Evolutionary conservation across 2,113 vertebrate species (phyloP), one percentile per base, ranked within the genome.

Genomic region (Neolamprologus hecqui): DNA sequence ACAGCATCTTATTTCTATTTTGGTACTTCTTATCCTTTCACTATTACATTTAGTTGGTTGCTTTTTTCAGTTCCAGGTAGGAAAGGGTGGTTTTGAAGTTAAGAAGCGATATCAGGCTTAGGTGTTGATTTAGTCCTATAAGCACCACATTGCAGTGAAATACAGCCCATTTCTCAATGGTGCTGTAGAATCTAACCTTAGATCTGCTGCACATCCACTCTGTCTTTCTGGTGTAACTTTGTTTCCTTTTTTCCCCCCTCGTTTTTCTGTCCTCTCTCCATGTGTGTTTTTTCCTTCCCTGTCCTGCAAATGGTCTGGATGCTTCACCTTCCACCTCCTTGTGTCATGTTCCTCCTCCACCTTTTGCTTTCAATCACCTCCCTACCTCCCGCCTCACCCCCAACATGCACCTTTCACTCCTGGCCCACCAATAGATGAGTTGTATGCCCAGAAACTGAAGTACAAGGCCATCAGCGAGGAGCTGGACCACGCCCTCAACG

Each of bases 381-480:
- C 84, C 81, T 75, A 65, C 83, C 84, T 55, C n/a, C 33, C 5
- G 3, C 60, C 60, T 6, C 31, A 65, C 60, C 35, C 28, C 40
- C 45, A 47, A 60, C 57, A 2, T 21, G 26, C 21, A 28, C 70
- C 75, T 82, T 54, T 33, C 80, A 6, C 54, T 75, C 75, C 37
- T 14, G 51, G 45, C 86, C 90, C 91, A 85, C 91, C 94, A 79
- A 85, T 97, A 99, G 99, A 99, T 95, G 99, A 99, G 96, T 96
- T 99, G 93, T 99, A 99, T 88, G 96, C 98, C 96, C 99, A 99
- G 98, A 99, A 99, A 97, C 97, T 99, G 97, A 99, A 98, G 98
- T 99, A 98, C 98, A 99, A 99, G 96, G 98, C 98, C 96, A 99
- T 99, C 98, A 99, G 98, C 96, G 99, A 99, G 97, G 98, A 99